Evolutionary conservation across 2,888 invertebrate genomes (phyloP), one percentile per base, ranked within the genome.

Genomic region (Tuta absoluta): DNA sequence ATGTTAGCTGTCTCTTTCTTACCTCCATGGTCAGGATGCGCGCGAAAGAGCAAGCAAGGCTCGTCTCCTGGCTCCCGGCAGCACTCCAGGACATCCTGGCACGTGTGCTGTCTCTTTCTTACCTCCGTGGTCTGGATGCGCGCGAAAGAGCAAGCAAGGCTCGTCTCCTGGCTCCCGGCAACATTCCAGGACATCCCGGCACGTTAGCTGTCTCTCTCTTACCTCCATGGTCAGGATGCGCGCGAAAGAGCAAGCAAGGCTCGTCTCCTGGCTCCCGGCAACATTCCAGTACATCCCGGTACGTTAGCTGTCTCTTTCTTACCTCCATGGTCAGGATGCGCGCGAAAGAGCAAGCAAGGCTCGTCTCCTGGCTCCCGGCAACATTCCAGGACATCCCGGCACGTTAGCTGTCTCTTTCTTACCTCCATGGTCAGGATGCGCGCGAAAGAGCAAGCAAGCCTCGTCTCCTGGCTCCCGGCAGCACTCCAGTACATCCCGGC

Each of bases 31-130:
- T 14, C 41, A 14, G 41, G 41, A 11, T 14, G 12, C 2, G 41
- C 41, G 11, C 11, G 41, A 14, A 14, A 41, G 12, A 94, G 87
- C 76, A 93, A 81, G 73, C 94, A 94, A 21, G 89, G 89, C 78
- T 94, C 94, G 78, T 94, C 94, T 19, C 94, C 94, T 14, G 94
- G 94, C 80, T 94, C 94, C 62, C 94, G 89, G 73, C 94, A 94
- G 78, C 94, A 94, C 74, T 94, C 94, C 69, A 94, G 92, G 67
- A 94, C 93, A 77, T 94, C 94, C 23, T 92, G 92, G 71, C 93
- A 93, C 64, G 93, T 94, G 67, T 94, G 94, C 80, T 93, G 92
- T 28, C 28, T 2, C 28, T 28, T 28, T 5, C 28, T 28, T 28
- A 33, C 8, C 33, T 33, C 7, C 33, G 8, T 33, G 33, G 33